These are phyloP conservation scores for Druon quercuslanigerum DNA, from an alignment of 1,140 invertebrate genomes.

Conservation along the genomic window DNA sequence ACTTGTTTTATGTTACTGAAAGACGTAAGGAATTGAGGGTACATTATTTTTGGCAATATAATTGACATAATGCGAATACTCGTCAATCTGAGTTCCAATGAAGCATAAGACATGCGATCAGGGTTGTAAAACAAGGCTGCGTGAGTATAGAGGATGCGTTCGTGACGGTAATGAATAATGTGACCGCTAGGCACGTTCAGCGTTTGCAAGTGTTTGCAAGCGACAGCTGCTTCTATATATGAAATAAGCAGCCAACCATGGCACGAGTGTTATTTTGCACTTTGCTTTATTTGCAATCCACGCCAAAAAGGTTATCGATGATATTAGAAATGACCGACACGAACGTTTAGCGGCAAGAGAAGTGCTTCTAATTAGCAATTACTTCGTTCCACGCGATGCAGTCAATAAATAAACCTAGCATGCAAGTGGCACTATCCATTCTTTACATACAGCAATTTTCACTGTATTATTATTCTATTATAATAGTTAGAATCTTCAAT, in stretches of 20 bases:
- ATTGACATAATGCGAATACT: neutral
- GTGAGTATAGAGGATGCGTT: neutral
- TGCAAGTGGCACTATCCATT: conserved; percentile 1
- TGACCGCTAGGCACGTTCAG: conserved; percentile 7
- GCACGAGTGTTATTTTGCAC: conserved; percentile 29
- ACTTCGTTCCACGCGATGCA: conserved; percentile 27
- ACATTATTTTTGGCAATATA: neutral
- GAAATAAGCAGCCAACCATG: conserved; percentile 13
- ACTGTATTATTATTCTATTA: too few relatives aligned
- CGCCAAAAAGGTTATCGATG: conserved; percentile 20
- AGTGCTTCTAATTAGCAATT: conserved; percentile 28
- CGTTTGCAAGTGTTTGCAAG: conserved; percentile 10
- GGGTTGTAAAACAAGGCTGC: conserved; percentile 3
- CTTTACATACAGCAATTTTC: neutral
- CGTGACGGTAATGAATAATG: conserved; percentile 23
- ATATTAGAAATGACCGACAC: conserved; percentile 29
- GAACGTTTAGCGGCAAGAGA: conserved; percentile 21
- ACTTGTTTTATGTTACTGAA: neutral
- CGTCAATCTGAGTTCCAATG: conserved; percentile 1
- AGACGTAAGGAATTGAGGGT: neutral
- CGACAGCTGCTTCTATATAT: conserved; percentile 6
- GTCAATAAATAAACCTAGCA: conserved; percentile 17
- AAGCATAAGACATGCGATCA: neutral
- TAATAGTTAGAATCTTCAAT: too few relatives aligned
- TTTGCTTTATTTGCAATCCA: conserved; percentile 19